These are phyloP conservation scores for Numenius phaeopus DNA, from an alignment of 2,797 vertebrate genomes.

Conservation along the genomic window DNA sequence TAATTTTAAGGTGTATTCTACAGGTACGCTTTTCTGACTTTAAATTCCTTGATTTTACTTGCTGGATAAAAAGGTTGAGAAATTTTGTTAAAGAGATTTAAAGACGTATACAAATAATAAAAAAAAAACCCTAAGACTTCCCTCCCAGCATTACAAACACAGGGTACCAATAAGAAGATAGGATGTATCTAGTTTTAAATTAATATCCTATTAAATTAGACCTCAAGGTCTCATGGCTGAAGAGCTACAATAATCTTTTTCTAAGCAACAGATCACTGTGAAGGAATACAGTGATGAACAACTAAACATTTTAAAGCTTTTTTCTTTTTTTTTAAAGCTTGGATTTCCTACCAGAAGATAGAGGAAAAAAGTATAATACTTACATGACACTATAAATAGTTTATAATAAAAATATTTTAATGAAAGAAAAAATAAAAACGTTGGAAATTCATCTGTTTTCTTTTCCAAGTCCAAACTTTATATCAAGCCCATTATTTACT, in stretches of 20 bases:
- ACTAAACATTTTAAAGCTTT: background rate
- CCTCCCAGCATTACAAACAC: background rate
- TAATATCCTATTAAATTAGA: background rate
- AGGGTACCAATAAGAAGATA: background rate
- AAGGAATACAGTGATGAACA: background rate
- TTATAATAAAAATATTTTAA: background rate
- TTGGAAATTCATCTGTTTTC: background rate
- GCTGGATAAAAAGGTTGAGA: background rate
- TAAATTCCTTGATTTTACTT: background rate
- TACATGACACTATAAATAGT: background rate
- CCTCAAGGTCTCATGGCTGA: background rate
- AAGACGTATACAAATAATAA: background rate
- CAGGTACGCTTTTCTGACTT: background rate
- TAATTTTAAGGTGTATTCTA: background rate
- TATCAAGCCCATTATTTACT: background rate
- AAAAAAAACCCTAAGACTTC: background rate
- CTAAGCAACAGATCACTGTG: background rate
- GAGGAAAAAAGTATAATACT: background rate
- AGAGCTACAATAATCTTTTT: background rate
- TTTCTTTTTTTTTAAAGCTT: background rate
- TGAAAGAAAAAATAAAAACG: background rate
- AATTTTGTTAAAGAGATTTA: background rate
- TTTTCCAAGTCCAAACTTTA: background rate
- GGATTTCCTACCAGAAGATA: background rate
- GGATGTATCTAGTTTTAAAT: background rate